Conservation (phyloP, 2,888 invertebrate genomes). For the Elegia similella region DNA sequence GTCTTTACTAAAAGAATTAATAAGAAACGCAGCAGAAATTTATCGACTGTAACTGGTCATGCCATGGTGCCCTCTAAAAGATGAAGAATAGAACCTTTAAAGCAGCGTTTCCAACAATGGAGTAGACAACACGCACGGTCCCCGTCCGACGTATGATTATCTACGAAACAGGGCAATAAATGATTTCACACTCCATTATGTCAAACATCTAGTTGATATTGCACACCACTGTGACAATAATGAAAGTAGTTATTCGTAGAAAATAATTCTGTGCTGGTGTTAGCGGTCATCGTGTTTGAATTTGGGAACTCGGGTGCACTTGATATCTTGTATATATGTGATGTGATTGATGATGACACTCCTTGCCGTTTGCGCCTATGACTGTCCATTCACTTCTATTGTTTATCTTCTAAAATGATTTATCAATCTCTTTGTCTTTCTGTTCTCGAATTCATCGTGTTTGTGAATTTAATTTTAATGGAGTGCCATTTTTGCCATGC, state of each 20-base stretch:
- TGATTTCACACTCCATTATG: constrained; percentile 69
- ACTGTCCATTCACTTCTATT: constrained; percentile 24
- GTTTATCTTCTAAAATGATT: constrained; percentile 23
- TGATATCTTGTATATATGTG: constrained; percentile 23
- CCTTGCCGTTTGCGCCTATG: constrained; percentile 22
- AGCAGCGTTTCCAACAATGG: constrained; percentile 82
- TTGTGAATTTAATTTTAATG: constrained; percentile 22
- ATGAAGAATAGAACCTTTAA: constrained; percentile 79
- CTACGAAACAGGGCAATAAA: constrained; percentile 79
- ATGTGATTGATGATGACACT: constrained; percentile 28
- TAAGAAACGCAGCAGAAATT: constrained; percentile 80
- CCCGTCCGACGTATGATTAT: constrained; percentile 75
- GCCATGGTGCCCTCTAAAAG: constrained; percentile 82
- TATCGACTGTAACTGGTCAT: constrained; percentile 80
- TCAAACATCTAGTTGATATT: constrained; percentile 34
- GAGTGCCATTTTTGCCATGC: constrained; percentile 26
- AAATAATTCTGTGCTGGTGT: constrained; percentile 22
- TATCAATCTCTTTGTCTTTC: constrained; percentile 25
- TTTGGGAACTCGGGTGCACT: constrained; percentile 28
- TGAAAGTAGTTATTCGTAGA: constrained; percentile 16
- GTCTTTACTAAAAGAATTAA: constrained; percentile 74
- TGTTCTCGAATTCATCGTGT: constrained; percentile 21
- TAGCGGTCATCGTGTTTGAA: constrained; percentile 28
- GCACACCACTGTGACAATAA: constrained; percentile 20
- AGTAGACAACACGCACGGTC: constrained; percentile 80